Evolutionary conservation across 2,113 vertebrate species (phyloP).

Genomic region (Corvus moneduloides): DNA sequence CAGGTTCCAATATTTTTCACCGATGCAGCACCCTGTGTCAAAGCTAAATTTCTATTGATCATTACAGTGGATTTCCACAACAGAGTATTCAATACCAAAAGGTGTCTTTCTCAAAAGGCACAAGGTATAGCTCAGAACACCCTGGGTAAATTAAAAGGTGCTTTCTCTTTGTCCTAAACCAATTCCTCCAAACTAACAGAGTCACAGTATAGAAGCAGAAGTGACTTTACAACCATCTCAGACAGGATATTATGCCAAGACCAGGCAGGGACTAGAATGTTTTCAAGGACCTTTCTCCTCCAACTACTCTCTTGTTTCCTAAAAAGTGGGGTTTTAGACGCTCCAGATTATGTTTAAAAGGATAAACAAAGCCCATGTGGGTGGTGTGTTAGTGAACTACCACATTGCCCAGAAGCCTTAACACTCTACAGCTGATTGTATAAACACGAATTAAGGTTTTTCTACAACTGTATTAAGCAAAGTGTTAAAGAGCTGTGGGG

Average conservation of each 20-base stretch:
- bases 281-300: background rate
- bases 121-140: background rate
- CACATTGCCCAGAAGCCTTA: background rate
- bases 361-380: background rate
- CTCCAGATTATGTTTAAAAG: background rate
- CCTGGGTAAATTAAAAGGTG: background rate
- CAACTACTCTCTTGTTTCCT: background rate
- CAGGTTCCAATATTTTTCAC: background rate
- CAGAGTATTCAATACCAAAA: background rate
- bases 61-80: background rate
- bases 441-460: constrained; percentile 58
- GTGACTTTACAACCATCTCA: background rate
- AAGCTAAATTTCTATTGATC: background rate
- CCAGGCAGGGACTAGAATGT: background rate
- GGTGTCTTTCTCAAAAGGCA: background rate
- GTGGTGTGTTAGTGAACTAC: background rate
- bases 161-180: background rate
- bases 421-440: constrained; percentile 13
- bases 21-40: background rate
- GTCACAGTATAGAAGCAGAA: background rate
- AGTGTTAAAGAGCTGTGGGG: constrained; percentile 48
- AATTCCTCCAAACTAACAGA: background rate
- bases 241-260: background rate
- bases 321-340: background rate
- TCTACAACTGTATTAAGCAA: constrained; percentile 47